Evolutionary conservation across 2,113 vertebrate species (phyloP).

Genomic region (Lates calcarifer): DNA sequence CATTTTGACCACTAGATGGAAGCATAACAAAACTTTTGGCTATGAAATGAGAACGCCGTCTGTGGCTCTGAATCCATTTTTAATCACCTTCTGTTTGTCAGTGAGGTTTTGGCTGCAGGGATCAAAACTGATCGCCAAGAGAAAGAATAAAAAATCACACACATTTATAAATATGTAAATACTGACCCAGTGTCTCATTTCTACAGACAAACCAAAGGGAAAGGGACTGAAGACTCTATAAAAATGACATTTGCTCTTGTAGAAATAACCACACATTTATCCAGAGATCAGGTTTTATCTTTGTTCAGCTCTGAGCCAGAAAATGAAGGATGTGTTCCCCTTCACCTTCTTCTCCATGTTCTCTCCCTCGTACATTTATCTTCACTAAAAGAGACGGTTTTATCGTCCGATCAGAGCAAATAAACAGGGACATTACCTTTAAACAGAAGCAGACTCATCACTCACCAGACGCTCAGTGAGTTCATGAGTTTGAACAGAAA

Average conservation of each 20-base stretch:
- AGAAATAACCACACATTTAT: neutral
- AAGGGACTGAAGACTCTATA: too few species aligned
- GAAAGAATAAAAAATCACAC: slow-evolving; percentile 8
- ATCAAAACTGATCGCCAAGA: slow-evolving; percentile 27
- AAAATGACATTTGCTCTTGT: too few species aligned
- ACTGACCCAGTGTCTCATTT: slow-evolving; percentile 36
- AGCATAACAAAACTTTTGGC: neutral
- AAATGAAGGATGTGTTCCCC: slow-evolving; percentile 25
- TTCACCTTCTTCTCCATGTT: neutral
- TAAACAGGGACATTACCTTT: neutral
- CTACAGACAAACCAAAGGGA: too few species aligned
- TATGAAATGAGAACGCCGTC: neutral
- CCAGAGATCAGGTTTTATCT: neutral
- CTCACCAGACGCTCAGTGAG: too few species aligned
- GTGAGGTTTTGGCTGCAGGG: slow-evolving; percentile 16
- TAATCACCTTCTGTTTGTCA: slow-evolving; percentile 34
- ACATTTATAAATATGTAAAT: slow-evolving; percentile 28
- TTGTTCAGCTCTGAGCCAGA: neutral
- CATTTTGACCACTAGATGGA: slow-evolving; percentile 53
- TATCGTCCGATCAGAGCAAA: slow-evolving; percentile 15
- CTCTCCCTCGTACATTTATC: slow-evolving; percentile 8
- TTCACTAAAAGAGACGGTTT: slow-evolving; percentile 4
- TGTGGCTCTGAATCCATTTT: slow-evolving; percentile 37
- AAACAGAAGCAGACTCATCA: too few species aligned
- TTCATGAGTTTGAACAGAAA: too few species aligned